A percentile compares a stretch with the other conserved stretches of the same genome.
Conservation (phyloP, 2,888 invertebrate species). For the Nemoura dubitans region DNA sequence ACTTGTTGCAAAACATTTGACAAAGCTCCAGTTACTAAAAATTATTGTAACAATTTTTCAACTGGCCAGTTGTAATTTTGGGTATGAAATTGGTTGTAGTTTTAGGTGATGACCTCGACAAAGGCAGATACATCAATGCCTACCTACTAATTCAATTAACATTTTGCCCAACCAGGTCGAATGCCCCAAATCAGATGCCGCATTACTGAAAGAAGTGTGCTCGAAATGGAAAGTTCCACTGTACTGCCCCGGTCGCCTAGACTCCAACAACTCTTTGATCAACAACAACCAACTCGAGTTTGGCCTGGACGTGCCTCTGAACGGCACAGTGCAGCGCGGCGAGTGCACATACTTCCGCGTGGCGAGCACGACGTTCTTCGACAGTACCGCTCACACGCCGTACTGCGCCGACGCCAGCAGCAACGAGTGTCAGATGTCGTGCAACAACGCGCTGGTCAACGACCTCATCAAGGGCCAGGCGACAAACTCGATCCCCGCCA, state of each 20-base stretch:
- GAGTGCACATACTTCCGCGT: conserved; percentile 47
- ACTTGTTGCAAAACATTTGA: too few relatives aligned
- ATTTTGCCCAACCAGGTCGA: conserved; percentile 15
- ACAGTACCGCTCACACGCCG: conserved; percentile 38
- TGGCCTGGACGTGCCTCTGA: conserved; percentile 40
- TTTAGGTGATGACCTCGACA: too few relatives aligned
- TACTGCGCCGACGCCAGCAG: conserved; percentile 42
- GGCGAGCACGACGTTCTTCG: conserved; percentile 32
- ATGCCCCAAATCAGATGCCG: neutral
- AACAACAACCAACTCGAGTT: conserved; percentile 39
- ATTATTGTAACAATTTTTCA: too few relatives aligned
- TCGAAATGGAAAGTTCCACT: conserved; percentile 42
- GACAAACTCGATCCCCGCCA: conserved; percentile 58
- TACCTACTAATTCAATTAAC: too few relatives aligned
- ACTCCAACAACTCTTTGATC: neutral
- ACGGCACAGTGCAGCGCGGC: conserved; percentile 36
- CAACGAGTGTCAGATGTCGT: conserved; percentile 40
- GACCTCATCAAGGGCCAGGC: conserved; percentile 55
- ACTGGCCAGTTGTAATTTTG: neutral
- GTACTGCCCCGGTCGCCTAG: conserved; percentile 36
- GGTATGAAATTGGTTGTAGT: too few relatives aligned
- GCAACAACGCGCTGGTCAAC: conserved; percentile 45
- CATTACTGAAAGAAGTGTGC: conserved; percentile 39
- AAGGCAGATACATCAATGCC: too few relatives aligned
- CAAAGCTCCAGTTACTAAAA: too few relatives aligned